Evolutionary conservation across 2,797 vertebrate genomes (phyloP), one percentile per base, ranked within the genome.

Genomic region (Amblyopsis hoosieri): DNA sequence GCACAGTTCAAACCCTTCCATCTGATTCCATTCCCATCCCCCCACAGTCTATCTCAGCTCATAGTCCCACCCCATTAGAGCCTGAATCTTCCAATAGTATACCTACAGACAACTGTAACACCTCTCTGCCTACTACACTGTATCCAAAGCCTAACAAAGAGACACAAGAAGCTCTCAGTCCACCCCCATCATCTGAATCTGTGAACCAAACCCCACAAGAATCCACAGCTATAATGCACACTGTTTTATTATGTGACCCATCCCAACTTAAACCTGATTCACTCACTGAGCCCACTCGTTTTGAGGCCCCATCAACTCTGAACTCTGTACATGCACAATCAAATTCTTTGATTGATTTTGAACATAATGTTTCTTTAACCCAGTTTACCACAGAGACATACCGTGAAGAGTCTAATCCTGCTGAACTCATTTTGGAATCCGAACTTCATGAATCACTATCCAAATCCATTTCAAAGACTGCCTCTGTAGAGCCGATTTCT

Each of bases 271-370:
- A 66, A 37, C 19, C 31, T 4, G 19, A 52, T 61, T 37, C 69
- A 10, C 47, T 57, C 66, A 47, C 52, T 15, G 31, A 50, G 0
- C 23, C 62, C 2, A 14, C 2, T 0, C 54, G 57, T 49, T n/a
- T 54, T 3, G 54, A 75, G 37, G 64, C 23, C 14, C 17, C 4
- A 15, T 51, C 60, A 63, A 46, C 33, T 17, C 42, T 52, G 46
- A 57, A 66, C 29, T 62, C 71, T 58, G 15, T 47, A 56, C 13
- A 47, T 31, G 3, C 29, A 31, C 51, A 66, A 6, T 64, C 66
- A 17, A 49, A 77, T 33, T 10, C 62, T 67, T 60, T 60, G 31
- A 23, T 62, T 64, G 58, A 12, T 60, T 60, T 56, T 58, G 58
- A 79, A 19, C 23, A 54, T n/a, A 69, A 48, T 14, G 31, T 47